A percentile compares a stretch with the other conserved stretches of the same genome.
Evolutionary conservation across 2,113 vertebrate species (phyloP).

Genomic region (Eretmochelys imbricata): DNA sequence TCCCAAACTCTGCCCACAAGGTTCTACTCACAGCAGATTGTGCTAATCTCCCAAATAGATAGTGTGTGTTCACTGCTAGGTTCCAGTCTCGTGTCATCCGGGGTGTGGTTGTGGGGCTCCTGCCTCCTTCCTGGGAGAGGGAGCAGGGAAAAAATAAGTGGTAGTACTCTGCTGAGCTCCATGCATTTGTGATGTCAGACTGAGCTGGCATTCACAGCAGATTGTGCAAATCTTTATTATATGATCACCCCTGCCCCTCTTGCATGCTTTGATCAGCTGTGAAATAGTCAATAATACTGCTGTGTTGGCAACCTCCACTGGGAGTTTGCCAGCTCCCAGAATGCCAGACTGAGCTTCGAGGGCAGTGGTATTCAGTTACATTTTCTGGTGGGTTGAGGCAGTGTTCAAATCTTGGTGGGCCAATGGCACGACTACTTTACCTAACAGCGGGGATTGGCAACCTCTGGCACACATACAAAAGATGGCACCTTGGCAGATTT

Average conservation of each 20-base stretch:
- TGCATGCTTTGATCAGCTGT: neutral
- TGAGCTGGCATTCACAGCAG: too few species aligned
- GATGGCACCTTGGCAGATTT: too few species aligned
- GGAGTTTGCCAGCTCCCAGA: too few species aligned
- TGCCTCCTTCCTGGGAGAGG: neutral
- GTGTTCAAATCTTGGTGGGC: too few species aligned
- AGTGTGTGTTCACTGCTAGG: neutral
- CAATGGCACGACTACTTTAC: too few species aligned
- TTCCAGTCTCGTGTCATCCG: neutral
- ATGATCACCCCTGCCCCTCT: neutral
- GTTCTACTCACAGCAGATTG: neutral
- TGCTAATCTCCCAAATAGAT: neutral
- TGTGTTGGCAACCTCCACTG: too few species aligned
- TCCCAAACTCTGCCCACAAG: fast-evolving
- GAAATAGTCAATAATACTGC: too few species aligned
- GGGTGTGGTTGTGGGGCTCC: neutral
- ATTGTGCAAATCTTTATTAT: neutral
- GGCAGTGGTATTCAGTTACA: too few species aligned
- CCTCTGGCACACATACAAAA: too few species aligned
- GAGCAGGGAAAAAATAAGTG: neutral
- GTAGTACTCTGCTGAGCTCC: neutral
- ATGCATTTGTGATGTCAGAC: neutral
- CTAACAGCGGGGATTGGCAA: too few species aligned
- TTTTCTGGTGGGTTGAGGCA: too few species aligned
- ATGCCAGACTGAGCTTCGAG: too few species aligned